A percentile compares a stretch with the other conserved stretches of the same genome.
Conservation (phyloP, 2,888 invertebrate genomes). For the Neoaliturus tenellus region DNA sequence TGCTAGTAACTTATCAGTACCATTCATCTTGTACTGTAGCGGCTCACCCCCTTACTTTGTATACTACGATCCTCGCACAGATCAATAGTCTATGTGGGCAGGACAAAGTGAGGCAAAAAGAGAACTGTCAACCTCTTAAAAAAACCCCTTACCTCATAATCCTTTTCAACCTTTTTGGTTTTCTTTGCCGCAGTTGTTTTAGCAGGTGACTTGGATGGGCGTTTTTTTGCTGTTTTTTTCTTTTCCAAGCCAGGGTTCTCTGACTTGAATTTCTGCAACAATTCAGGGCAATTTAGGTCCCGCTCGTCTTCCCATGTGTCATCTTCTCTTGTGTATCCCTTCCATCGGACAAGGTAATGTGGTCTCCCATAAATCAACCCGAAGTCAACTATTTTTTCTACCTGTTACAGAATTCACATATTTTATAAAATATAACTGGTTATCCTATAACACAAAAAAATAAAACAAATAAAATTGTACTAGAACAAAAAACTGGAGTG, state of each 20-base stretch:
- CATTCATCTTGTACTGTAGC: too few relatives aligned
- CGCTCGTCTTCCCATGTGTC: constrained; percentile 36
- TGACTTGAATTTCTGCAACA: constrained; percentile 45
- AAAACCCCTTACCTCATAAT: background rate
- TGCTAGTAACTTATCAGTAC: too few relatives aligned
- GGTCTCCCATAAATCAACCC: background rate
- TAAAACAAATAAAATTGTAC: background rate
- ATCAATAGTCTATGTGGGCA: too few relatives aligned
- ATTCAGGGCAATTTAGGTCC: constrained; percentile 26
- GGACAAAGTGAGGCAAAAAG: too few relatives aligned
- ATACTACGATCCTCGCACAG: too few relatives aligned
- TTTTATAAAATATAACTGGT: background rate
- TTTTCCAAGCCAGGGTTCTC: background rate
- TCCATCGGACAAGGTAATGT: constrained; percentile 20
- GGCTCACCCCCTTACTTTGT: too few relatives aligned
- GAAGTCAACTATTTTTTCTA: constrained; percentile 19
- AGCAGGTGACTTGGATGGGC: constrained; percentile 11
- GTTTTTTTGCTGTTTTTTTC: background rate
- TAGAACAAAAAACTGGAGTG: too few relatives aligned
- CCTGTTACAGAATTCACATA: constrained; percentile 18
- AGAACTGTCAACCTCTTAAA: too few relatives aligned
- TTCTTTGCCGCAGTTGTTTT: background rate
- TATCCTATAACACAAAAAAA: background rate
- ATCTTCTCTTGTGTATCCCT: constrained; percentile 17
- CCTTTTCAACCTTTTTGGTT: background rate